These are phyloP conservation scores for Myotis davidii DNA, from an alignment of 2,113 vertebrate genomes.

Conservation along the genomic window DNA sequence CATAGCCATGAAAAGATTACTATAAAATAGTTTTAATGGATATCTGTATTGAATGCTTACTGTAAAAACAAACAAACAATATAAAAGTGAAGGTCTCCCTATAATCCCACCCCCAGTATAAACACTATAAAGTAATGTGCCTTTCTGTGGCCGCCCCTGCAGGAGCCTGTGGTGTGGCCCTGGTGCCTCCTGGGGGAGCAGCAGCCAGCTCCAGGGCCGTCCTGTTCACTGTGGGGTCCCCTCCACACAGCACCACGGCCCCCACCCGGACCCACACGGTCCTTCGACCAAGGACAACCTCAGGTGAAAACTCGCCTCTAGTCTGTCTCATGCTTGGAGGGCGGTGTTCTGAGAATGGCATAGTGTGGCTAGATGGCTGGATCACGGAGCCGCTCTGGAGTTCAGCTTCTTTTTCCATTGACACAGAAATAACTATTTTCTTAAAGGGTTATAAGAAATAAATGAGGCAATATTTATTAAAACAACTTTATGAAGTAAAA, in stretches of 20 bases:
- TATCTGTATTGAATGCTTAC: background rate
- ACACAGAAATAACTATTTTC: background rate
- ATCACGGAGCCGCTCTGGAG: background rate
- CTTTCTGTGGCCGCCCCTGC: slow-evolving; percentile 87
- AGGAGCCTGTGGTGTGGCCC: slow-evolving; percentile 85
- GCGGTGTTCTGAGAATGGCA: background rate
- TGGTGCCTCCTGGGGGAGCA: slow-evolving; percentile 79
- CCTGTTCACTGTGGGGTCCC: slow-evolving; percentile 97
- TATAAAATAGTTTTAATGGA: slow-evolving; percentile 6
- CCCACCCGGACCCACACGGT: slow-evolving; percentile 93
- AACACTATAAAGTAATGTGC: background rate
- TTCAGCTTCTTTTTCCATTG: background rate
- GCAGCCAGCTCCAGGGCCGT: slow-evolving; percentile 90
- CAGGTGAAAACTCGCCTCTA: slow-evolving; percentile 86
- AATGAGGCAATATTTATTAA: background rate
- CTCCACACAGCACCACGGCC: slow-evolving; percentile 92
- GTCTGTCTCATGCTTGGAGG: background rate
- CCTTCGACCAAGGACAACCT: slow-evolving; percentile 93
- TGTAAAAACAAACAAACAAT: background rate
- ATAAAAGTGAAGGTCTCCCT: background rate
- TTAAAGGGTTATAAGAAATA: background rate
- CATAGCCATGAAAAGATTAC: background rate
- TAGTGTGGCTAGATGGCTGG: background rate
- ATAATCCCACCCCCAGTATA: background rate
- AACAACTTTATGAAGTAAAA: background rate